Percentiles rank a stretch among this genome's conserved stretches.
These are phyloP conservation scores for Haliclona indistincta DNA, from an alignment of 37 sponge, comb jelly and placozoan genomes.

Conservation along the genomic window DNA sequence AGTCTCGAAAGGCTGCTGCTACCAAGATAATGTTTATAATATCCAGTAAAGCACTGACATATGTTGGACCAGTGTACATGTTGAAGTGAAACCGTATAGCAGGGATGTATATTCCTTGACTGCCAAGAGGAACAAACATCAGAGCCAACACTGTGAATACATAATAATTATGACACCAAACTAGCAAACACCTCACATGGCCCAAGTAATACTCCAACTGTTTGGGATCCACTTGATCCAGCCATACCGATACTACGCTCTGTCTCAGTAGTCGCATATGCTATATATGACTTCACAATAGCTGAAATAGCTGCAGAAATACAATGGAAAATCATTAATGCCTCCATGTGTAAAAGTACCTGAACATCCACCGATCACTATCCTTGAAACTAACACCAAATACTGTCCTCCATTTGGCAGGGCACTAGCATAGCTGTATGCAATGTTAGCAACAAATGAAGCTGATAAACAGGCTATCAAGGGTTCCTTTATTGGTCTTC, in stretches of 20 bases:
- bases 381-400: constrained; percentile 49
- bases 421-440: constrained; percentile 73
- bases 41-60: constrained; percentile 63
- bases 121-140: constrained; percentile 77
- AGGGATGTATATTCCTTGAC: constrained; percentile 16
- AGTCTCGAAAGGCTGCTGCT: constrained; percentile 61
- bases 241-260: constrained; percentile 87
- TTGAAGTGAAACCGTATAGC: constrained; percentile 54
- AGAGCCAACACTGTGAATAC: constrained; percentile 56
- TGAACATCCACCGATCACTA: constrained; percentile 68
- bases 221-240: constrained; percentile 61
- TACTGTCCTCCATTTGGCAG: constrained; percentile 44
- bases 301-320: constrained; percentile 65
- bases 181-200: constrained; percentile 82
- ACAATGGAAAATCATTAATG: no score
- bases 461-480: constrained; percentile 52
- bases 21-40: constrained; percentile 70
- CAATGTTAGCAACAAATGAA: constrained; percentile 46
- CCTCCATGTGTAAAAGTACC: no score
- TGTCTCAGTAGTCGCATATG: constrained; percentile 69
- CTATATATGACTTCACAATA: constrained; percentile 71
- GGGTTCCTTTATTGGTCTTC: constrained; percentile 65
- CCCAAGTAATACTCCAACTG: constrained; percentile 85
- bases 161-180: no score
- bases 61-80: constrained; percentile 87